Evolutionary conservation across 1,140 invertebrate species (phyloP).

Genomic region (Camponotus floridanus): DNA sequence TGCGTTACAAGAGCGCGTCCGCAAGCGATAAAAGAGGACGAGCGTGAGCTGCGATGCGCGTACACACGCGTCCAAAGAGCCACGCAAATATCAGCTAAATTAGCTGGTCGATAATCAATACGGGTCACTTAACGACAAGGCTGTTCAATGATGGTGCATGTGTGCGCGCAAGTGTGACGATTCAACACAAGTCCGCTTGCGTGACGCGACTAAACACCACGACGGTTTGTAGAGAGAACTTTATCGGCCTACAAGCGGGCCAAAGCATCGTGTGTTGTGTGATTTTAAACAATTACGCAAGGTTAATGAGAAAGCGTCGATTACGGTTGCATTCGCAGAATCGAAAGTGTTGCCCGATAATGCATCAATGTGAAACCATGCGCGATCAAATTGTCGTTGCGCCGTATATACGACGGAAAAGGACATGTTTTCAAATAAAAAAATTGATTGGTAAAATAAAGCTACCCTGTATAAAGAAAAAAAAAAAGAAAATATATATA

Average conservation of each 20-base stretch:
- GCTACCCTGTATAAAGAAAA: background rate
- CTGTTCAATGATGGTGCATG: slow-evolving; percentile 34
- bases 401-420: background rate
- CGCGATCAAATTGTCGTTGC: background rate
- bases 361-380: background rate
- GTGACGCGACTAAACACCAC: slow-evolving; percentile 54
- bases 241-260: slow-evolving; percentile 1
- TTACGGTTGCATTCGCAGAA: slow-evolving; percentile 19
- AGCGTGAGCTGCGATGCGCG: background rate
- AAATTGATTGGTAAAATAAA: background rate
- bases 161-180: slow-evolving; percentile 52
- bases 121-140: slow-evolving; percentile 62
- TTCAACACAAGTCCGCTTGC: slow-evolving; percentile 46
- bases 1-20: background rate
- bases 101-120: slow-evolving; percentile 60
- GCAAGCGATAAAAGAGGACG: slow-evolving; percentile 20
- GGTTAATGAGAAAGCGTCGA: slow-evolving; percentile 40
- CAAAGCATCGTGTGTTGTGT: background rate
- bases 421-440: background rate
- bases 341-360: background rate
- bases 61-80: background rate
- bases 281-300: slow-evolving; percentile 46
- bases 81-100: slow-evolving; percentile 58
- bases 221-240: slow-evolving; percentile 44
- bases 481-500: background rate